A percentile compares a stretch with the other conserved stretches of the same genome.
phyloP scores from a whole-genome alignment of 2,797 vertebrate genomes.

The Siniperca undulata region DNA sequence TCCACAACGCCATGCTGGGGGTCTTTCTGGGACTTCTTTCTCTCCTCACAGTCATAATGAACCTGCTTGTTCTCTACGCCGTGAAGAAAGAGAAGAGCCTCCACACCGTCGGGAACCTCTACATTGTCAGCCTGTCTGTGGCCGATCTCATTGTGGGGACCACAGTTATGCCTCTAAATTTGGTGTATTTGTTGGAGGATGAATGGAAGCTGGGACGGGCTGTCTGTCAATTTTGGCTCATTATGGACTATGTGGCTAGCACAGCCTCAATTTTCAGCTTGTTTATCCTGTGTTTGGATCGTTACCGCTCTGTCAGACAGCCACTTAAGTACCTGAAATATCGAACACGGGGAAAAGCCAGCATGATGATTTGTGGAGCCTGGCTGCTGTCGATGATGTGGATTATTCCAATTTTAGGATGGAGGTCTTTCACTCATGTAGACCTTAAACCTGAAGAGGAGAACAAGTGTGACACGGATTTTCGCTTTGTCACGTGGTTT shows the following conservation, averaged over 20 bases:
- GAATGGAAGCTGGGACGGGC: conserved; percentile 88
- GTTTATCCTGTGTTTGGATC: conserved; percentile 94
- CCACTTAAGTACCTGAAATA: conserved; percentile 93
- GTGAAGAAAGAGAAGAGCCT: conserved; percentile 92
- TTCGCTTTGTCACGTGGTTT: conserved; percentile 93
- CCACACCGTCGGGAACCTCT: conserved; percentile 96
- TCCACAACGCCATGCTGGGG: conserved; percentile 84
- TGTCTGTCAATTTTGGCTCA: conserved; percentile 95
- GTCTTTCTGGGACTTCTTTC: conserved; percentile 90
- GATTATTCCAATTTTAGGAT: conserved; percentile 94
- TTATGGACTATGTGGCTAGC: conserved; percentile 97
- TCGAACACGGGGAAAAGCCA: conserved; percentile 90
- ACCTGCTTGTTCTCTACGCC: conserved; percentile 93
- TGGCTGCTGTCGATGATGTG: conserved; percentile 94
- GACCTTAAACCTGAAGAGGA: conserved; percentile 84
- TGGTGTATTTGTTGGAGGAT: conserved; percentile 89
- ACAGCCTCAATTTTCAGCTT: conserved; percentile 97
- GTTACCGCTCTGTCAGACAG: conserved; percentile 94
- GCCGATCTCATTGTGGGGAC: conserved; percentile 94
- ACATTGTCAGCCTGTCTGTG: conserved; percentile 95
- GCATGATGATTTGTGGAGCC: conserved; percentile 88
- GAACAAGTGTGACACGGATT: conserved; percentile 93
- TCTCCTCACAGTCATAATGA: conserved; percentile 92
- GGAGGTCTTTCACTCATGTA: conserved; percentile 87
- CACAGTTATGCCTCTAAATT: conserved; percentile 95